Base-by-base conservation (phyloP, 2,113 vertebrate species). In the Sigmodon hispidus region DNA sequence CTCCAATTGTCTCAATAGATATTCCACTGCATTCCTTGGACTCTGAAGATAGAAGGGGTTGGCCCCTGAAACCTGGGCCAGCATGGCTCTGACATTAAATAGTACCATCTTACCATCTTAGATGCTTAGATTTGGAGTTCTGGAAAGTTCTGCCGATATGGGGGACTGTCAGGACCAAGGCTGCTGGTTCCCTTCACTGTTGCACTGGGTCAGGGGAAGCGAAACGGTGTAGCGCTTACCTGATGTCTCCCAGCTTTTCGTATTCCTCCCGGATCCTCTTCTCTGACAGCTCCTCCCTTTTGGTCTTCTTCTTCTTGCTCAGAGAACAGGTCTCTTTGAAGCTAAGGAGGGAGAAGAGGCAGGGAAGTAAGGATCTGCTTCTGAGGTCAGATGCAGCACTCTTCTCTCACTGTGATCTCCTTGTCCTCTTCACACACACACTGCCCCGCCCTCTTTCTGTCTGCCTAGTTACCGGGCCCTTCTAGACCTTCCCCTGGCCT, bases 271-370 rank as follows among this genome's bases (percentile, higher is more conserved):
- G 99, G 96, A 99, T 99, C 97, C 99, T 99, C 97, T 94, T 99
- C 98, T 99, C 99, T 2, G 99, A 99, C 96, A 99, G 90, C 97
- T 99, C 99, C 97, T 99, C 99, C 55, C 99, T 98, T 95, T 98
- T 99, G 92, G 99, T 99, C 97, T 99, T 99, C 97, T 99, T 99
- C 96, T 99, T 99, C 98, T 99, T 99, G 98, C 99, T 99, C 93
- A 99, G 97, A n/a, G 99, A 99, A 96, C 99, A 99, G 2, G 99
- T 99, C 97, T 99, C 99, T 97, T 98, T 99, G 98, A 99, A 99
- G 98, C 99, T 99, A 97, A 91, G 84, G 85, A 65, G 45, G 84
- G 75, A 94, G 67, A 84, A 40, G 91, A 24, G 92, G 17, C 48
- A 90, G 89, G 55, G n/a, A 61, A 36, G 36, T 15, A 34, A 92